A percentile compares a stretch with the other conserved stretches of the same genome.
Evolutionary conservation across 2,113 vertebrate species (phyloP).

Genomic region (Rhodinocichla rosea): DNA sequence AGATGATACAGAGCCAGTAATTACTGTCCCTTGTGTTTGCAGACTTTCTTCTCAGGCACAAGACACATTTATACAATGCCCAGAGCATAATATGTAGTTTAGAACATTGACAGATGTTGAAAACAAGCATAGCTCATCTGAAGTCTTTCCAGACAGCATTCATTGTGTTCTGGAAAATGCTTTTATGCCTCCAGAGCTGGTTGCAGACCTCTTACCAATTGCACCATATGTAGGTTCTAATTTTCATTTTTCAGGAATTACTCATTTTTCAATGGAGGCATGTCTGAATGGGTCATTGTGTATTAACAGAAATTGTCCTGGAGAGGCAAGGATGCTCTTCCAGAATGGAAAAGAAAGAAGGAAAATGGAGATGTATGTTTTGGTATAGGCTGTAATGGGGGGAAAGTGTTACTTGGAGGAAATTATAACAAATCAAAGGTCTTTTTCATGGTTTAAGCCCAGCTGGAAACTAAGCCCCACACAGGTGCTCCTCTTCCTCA

Average conservation of each 20-base stretch:
- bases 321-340: background rate
- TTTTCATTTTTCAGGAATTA: background rate
- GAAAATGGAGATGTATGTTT: background rate
- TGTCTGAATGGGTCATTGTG: fast-evolving
- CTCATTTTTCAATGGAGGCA: background rate
- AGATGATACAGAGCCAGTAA: background rate
- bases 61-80: background rate
- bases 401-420: background rate
- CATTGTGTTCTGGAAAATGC: background rate
- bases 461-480: background rate
- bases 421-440: background rate
- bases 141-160: background rate
- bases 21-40: background rate
- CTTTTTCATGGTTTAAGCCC: background rate
- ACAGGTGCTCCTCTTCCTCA: background rate
- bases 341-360: background rate
- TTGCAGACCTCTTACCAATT: background rate
- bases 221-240: background rate
- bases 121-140: background rate
- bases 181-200: background rate
- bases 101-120: background rate
- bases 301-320: background rate
- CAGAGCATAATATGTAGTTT: background rate
- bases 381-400: background rate
- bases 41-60: background rate